A percentile compares a stretch with the other conserved stretches of the same genome.
Conservation (phyloP, 23 tunicate species). For the Ascidia mentula region DNA sequence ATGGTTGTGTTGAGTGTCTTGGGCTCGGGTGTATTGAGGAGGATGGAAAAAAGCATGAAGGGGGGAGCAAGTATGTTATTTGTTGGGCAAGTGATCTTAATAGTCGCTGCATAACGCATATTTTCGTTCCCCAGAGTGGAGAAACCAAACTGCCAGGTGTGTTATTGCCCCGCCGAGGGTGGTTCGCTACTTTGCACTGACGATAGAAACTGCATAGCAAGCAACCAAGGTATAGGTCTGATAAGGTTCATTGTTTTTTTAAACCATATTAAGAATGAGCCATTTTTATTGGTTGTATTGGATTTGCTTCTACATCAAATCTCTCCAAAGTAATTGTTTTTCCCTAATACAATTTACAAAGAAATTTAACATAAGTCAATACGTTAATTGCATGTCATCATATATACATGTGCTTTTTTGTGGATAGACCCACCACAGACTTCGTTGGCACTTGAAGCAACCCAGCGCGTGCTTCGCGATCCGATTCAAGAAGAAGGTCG, state of each 20-base stretch:
- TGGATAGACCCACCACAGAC: constrained; percentile 22
- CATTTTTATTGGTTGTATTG: too few relatives aligned
- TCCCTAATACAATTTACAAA: too few relatives aligned
- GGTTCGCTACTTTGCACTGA: constrained; percentile 53
- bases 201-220: constrained; percentile 44
- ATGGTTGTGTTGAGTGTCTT: constrained; percentile 76
- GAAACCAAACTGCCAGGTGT: constrained; percentile 50
- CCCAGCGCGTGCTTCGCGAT: constrained; percentile 54
- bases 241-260: too few relatives aligned
- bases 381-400: too few relatives aligned
- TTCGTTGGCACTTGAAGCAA: constrained; percentile 50
- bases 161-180: constrained; percentile 76
- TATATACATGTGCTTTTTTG: too few relatives aligned
- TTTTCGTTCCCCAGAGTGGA: constrained; percentile 11
- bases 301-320: too few relatives aligned
- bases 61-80: constrained; percentile 54
- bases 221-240: constrained; percentile 11
- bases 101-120: neutral
- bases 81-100: neutral
- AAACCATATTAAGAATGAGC: too few relatives aligned
- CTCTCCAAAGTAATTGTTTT: too few relatives aligned
- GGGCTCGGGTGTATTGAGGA: constrained; percentile 65
- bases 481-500: constrained; percentile 18
- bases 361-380: too few relatives aligned
- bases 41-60: constrained; percentile 40